A percentile compares a stretch with the other conserved stretches of the same genome.
phyloP scores from a whole-genome alignment of 2,113 vertebrate species.

The Sakesphorus luctuosus region DNA sequence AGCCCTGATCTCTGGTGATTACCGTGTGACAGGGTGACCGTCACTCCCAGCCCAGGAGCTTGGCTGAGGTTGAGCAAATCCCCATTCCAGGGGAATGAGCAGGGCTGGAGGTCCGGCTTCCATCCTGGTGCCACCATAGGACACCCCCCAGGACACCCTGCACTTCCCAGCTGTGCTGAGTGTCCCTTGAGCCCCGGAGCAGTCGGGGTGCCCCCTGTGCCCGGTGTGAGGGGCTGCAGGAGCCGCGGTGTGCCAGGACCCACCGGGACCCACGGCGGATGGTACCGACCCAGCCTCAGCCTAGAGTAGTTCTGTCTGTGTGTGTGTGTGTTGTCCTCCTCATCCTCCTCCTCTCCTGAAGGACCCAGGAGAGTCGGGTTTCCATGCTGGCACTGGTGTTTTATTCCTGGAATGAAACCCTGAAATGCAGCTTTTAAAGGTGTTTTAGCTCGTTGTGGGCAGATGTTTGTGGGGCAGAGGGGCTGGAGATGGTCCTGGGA shows the following conservation, averaged over 20 bases:
- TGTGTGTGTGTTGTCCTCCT: background rate
- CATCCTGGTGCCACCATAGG: background rate
- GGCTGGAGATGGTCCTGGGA: background rate
- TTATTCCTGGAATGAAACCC: background rate
- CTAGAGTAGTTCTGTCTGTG: background rate
- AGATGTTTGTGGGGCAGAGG: background rate
- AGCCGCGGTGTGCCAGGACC: fast-evolving
- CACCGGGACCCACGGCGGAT: fast-evolving
- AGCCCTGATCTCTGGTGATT: background rate
- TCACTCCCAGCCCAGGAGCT: background rate
- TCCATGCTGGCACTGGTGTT: fast-evolving
- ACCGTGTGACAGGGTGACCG: fast-evolving
- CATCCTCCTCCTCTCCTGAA: background rate
- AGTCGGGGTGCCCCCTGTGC: background rate
- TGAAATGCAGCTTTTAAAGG: fast-evolving
- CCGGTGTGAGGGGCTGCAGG: background rate
- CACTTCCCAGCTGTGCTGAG: fast-evolving
- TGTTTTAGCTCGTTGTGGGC: fast-evolving
- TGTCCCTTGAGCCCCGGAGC: background rate
- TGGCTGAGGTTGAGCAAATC: background rate
- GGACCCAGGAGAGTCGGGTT: fast-evolving
- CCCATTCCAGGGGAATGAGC: fast-evolving
- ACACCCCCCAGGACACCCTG: fast-evolving
- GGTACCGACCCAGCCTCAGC: background rate
- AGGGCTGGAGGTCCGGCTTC: background rate